A percentile compares a stretch with the other conserved stretches of the same genome.
Conservation (phyloP, 1,140 invertebrate genomes). For the Bombus balteatus region DNA sequence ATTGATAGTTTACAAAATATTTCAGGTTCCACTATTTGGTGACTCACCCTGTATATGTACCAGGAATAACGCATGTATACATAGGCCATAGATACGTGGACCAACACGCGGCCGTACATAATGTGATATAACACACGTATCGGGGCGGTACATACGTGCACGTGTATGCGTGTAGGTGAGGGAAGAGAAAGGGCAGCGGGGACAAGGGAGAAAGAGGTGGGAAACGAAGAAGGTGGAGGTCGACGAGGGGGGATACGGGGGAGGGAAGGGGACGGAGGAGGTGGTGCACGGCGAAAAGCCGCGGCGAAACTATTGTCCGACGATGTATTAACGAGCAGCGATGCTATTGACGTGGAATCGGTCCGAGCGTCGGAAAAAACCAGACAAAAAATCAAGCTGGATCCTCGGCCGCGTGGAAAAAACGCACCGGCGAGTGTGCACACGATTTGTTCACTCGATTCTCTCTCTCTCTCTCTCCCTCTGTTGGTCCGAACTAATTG, state of each 20-base stretch:
- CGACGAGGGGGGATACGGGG: background rate
- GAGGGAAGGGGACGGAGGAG: slow-evolving; percentile 14
- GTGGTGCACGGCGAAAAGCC: slow-evolving; percentile 60
- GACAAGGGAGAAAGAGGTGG: slow-evolving; percentile 21
- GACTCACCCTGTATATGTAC: slow-evolving; percentile 62
- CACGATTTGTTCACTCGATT: slow-evolving; percentile 17
- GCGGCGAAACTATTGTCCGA: slow-evolving; percentile 68
- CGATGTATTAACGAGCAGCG: slow-evolving; percentile 70
- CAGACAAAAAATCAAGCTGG: slow-evolving; percentile 37
- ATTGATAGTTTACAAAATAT: slow-evolving; percentile 45
- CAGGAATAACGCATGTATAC: slow-evolving; percentile 65
- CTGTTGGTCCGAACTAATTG: too few species aligned
- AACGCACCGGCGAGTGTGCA: slow-evolving; percentile 43
- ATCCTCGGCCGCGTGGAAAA: slow-evolving; percentile 55
- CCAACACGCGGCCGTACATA: slow-evolving; percentile 66
- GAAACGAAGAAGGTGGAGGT: slow-evolving; percentile 31
- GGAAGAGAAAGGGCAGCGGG: slow-evolving; percentile 43
- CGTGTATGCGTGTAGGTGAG: slow-evolving; percentile 22
- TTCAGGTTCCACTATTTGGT: slow-evolving; percentile 42
- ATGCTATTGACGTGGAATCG: slow-evolving; percentile 70
- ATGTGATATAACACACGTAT: slow-evolving; percentile 68
- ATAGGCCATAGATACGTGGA: slow-evolving; percentile 66
- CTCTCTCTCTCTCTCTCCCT: background rate
- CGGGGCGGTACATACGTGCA: slow-evolving; percentile 22
- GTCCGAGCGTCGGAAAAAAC: slow-evolving; percentile 56